These are phyloP conservation scores for Erebia palarica DNA, from an alignment of 2,888 invertebrate species.

Conservation along the genomic window DNA sequence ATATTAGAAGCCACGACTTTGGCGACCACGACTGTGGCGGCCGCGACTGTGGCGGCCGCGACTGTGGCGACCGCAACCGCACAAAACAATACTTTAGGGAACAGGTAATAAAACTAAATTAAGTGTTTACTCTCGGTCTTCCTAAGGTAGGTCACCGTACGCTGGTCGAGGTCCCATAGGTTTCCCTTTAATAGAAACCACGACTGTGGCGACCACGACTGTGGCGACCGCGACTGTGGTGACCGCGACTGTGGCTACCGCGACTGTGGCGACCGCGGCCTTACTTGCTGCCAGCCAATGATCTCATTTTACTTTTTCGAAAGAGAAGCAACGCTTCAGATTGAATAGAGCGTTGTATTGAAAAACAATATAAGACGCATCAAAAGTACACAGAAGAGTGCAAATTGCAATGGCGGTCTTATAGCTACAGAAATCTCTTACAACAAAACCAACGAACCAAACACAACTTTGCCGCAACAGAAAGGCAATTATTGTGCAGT, in stretches of 20 bases:
- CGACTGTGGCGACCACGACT: background rate
- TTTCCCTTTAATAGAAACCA: constrained; percentile 66
- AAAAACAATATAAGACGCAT: too few species aligned
- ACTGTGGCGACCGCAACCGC: constrained; percentile 15
- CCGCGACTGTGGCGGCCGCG: constrained; percentile 7
- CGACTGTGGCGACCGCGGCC: constrained; percentile 9
- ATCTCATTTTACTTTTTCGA: too few species aligned
- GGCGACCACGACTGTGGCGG: constrained; percentile 37
- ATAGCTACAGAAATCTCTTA: too few species aligned
- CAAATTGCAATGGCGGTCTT: too few species aligned
- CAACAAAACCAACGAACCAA: too few species aligned
- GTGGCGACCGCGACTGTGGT: constrained; percentile 12
- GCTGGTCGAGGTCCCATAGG: constrained; percentile 81
- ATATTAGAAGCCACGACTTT: constrained; percentile 50
- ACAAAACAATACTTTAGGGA: constrained; percentile 41
- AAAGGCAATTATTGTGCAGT: too few species aligned
- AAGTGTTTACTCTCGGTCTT: background rate
- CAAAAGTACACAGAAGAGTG: too few species aligned
- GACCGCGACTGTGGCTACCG: constrained; percentile 20
- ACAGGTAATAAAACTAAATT: constrained; percentile 48
- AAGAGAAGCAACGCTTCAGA: too few species aligned
- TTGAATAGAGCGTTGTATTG: too few species aligned
- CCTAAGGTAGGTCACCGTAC: constrained; percentile 76
- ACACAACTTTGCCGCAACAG: too few species aligned
- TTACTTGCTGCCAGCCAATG: background rate